A percentile compares a stretch with the other conserved stretches of the same genome.
Conservation (phyloP, 2,888 invertebrate genomes). For the Oscheius onirici region DNA sequence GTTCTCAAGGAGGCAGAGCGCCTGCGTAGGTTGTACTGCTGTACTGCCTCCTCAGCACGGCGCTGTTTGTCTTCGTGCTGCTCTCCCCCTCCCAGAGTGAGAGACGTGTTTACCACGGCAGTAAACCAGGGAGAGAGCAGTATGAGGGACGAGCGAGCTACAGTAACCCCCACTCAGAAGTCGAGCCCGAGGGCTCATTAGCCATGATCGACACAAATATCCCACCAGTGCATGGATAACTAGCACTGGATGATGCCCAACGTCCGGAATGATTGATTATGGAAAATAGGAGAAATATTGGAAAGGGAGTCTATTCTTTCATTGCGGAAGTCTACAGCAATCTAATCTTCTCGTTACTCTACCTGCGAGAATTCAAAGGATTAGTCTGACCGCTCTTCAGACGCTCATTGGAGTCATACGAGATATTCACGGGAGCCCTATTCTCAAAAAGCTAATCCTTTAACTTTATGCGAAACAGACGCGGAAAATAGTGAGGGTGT, state of each 20-base stretch:
- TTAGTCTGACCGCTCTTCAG: no score
- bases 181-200: conserved; percentile 30
- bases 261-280: conserved; percentile 33
- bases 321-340: no score
- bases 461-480: no score
- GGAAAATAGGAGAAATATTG: neutral
- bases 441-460: no score
- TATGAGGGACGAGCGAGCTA: neutral
- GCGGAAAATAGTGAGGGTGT: no score
- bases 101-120: conserved; percentile 28
- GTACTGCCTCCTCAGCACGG: neutral
- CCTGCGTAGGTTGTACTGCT: conserved; percentile 17
- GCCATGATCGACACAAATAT: conserved; percentile 40
- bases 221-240: conserved; percentile 35
- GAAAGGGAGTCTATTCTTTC: no score
- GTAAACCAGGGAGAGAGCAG: conserved; percentile 8
- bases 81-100: conserved; percentile 11
- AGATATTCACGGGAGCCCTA: no score
- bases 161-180: conserved; percentile 22
- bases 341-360: no score
- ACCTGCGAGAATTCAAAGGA: no score
- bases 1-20: neutral
- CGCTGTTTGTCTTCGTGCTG: conserved; percentile 29
- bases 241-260: conserved; percentile 20
- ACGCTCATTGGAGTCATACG: no score